Evolutionary conservation across 2,113 vertebrate species (phyloP), one percentile per base, ranked within the genome.

Genomic region (Dinomys branickii): DNA sequence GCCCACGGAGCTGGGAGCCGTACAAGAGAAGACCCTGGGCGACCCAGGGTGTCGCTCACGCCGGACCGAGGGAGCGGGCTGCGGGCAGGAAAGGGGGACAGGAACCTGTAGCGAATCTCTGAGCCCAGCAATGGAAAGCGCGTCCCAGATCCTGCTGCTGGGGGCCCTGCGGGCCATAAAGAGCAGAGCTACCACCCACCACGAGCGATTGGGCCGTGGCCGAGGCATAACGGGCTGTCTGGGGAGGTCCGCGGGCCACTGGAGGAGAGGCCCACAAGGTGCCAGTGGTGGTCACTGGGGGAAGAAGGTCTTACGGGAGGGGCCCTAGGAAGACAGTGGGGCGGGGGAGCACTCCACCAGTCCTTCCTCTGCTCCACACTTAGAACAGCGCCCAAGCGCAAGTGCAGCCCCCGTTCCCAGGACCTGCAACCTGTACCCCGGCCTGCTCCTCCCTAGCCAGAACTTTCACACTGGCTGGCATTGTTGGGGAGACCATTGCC

Each of bases 1-100:
- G 88, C 33, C 73, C 33, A n/a, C 91, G 33, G 59, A 35, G 11
- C 86, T 88, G 77, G 84, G 96, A 98, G 96, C 89, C 96, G 97
- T 92, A 85, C 88, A 38, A 96, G 87, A 89, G 90, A 89, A 96
- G 95, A 89, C 97, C 93, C 59, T 59, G 80, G 63, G 65, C 11
- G 80, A 88, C 88, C 73, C 85, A 92, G 69, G 73, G 92, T 94
- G 91, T 95, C 96, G 88, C 93, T 96, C 87, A 75, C 58, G 41
- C 75, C 50, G 81, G 85, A 96, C 84, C 85, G 1, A 88, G 78
- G 33, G 81, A 87, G 65, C 61, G 88, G 96, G 95, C 95, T 94
- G 56, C 28, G 61, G 17, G 47, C 38, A 5, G 0, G 14, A 90
- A 2, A 75, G 92, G 88, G 65, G 80, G 83, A 93, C 82, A 67